These are phyloP conservation scores for Gymnarchus niloticus DNA, from an alignment of 2,113 vertebrate species.

Conservation along the genomic window DNA sequence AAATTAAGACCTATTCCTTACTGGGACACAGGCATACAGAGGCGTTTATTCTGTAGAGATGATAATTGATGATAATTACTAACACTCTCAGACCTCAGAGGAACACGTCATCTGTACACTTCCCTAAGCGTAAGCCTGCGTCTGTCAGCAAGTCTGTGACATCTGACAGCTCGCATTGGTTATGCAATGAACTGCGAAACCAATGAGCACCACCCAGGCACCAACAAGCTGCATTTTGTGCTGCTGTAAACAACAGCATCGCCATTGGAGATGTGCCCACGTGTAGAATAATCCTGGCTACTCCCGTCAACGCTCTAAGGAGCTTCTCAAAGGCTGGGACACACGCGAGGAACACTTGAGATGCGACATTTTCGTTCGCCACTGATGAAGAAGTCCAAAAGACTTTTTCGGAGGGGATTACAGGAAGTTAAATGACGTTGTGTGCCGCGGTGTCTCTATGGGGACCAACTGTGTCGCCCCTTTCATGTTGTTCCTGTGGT, in stretches of 20 bases:
- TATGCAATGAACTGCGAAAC: background rate
- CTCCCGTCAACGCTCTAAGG: background rate
- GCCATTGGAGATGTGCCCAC: background rate
- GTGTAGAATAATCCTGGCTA: background rate
- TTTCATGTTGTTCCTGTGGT: conserved; percentile 37
- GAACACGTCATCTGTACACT: no score
- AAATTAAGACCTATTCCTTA: no score
- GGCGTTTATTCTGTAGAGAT: no score
- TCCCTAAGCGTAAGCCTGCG: no score
- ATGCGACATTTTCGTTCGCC: conserved; percentile 1
- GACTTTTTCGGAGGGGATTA: conserved; percentile 32
- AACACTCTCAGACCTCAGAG: no score
- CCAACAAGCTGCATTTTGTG: background rate
- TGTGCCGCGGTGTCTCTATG: background rate
- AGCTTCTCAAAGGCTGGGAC: background rate
- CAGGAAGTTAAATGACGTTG: conserved; percentile 35
- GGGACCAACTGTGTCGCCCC: conserved; percentile 32
- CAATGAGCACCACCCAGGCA: background rate
- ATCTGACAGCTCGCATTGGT: background rate
- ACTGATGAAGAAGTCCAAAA: conserved; percentile 16
- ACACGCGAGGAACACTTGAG: conserved; percentile 30
- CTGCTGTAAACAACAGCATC: background rate
- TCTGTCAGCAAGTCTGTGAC: background rate
- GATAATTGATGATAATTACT: no score
- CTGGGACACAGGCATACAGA: no score